Percentiles rank a stretch among this genome's conserved stretches.
phyloP scores from a whole-genome alignment of 2,113 vertebrate genomes.

The Melanotaenia duboulayi region DNA sequence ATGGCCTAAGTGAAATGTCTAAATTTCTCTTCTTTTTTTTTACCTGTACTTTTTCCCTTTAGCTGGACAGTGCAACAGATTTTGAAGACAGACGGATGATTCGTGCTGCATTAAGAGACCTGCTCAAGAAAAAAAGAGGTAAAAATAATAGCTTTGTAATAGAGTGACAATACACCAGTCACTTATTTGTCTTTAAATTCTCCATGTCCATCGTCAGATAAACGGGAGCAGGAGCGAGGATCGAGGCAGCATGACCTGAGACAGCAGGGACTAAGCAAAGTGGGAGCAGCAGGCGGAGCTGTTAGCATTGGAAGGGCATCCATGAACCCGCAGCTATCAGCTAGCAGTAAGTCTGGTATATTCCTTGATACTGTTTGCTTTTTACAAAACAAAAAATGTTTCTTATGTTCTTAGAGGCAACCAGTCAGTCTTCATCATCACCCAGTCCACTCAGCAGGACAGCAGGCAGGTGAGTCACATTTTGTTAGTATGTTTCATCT shows the following conservation, averaged over 20 bases:
- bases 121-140: conserved; percentile 95
- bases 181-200: not conserved
- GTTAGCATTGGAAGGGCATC: conserved; percentile 39
- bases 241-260: conserved; percentile 83
- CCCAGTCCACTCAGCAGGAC: conserved; percentile 84
- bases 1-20: not conserved
- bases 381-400: not conserved
- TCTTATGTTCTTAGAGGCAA: conserved; percentile 74
- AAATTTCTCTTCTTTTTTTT: not conserved
- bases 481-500: not conserved
- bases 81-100: conserved; percentile 92
- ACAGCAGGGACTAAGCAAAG: conserved; percentile 69
- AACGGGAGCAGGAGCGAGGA: conserved; percentile 90
- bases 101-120: conserved; percentile 90
- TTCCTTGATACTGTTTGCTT: not conserved
- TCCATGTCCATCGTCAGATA: conserved; percentile 79
- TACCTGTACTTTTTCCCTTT: conserved; percentile 21
- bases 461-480: conserved; percentile 85
- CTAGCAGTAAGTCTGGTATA: conserved; percentile 39
- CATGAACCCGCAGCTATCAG: conserved; percentile 51
- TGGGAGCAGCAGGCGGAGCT: conserved; percentile 31
- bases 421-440: conserved; percentile 81
- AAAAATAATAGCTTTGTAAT: conserved; percentile 3
- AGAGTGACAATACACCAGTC: not conserved
- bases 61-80: conserved; percentile 89